Conservation (phyloP, 1,140 invertebrate genomes). For the Trachymyrmex cornetzi region DNA sequence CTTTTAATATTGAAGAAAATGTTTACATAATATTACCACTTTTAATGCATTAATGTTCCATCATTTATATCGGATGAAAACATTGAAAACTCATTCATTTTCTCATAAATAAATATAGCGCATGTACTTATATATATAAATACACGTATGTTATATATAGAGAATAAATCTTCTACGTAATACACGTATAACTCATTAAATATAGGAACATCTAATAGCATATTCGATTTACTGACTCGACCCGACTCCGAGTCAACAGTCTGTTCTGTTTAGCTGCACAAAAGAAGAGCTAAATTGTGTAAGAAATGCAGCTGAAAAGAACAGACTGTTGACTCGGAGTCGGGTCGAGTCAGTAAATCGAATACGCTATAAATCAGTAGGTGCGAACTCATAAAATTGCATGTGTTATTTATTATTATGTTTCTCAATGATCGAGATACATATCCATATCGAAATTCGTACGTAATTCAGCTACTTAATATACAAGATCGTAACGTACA, state of each 20-base stretch:
- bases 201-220: constrained; percentile 8
- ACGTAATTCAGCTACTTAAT: constrained; percentile 33
- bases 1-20: constrained; percentile 1
- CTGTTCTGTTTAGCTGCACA: too few relatives aligned
- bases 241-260: too few relatives aligned
- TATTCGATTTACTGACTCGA: too few relatives aligned
- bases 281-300: too few relatives aligned
- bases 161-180: neutral
- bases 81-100: neutral
- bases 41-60: neutral
- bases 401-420: constrained; percentile 59
- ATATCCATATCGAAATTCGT: constrained; percentile 49
- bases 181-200: neutral
- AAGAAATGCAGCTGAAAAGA: too few relatives aligned
- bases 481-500: constrained; percentile 27
- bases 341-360: too few relatives aligned
- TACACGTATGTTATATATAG: too few relatives aligned
- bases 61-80: neutral
- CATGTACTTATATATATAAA: too few relatives aligned
- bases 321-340: too few relatives aligned
- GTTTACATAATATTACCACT: neutral
- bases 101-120: neutral
- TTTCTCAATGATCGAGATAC: constrained; percentile 51
- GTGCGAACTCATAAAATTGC: constrained; percentile 34
- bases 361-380: too few relatives aligned